Evolutionary conservation across 2,113 vertebrate genomes (phyloP).

Genomic region (Microcebus ravelobensis): DNA sequence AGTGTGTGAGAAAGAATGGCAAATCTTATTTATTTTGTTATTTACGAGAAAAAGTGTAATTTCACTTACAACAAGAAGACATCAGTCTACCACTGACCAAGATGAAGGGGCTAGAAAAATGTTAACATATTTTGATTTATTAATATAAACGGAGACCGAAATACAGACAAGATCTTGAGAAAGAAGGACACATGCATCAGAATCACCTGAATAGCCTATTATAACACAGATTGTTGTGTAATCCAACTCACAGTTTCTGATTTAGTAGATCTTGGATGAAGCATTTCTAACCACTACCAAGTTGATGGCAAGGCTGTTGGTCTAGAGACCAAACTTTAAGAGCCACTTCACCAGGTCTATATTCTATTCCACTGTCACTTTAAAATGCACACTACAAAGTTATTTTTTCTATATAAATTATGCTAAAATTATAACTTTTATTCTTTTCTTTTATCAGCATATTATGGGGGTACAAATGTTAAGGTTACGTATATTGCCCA

Average conservation of each 20-base stretch:
- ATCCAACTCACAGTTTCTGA: not conserved
- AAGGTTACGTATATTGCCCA: too few species aligned
- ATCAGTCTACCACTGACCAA: not conserved
- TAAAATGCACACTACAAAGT: not conserved
- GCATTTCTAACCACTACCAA: not conserved
- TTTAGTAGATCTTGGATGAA: not conserved
- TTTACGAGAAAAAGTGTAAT: not conserved
- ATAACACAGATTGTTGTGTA: not conserved
- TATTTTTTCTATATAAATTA: not conserved
- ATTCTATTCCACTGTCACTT: not conserved
- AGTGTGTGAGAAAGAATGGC: not conserved
- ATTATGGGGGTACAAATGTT: too few species aligned
- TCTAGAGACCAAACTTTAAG: not conserved
- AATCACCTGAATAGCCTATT: not conserved
- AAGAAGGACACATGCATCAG: not conserved
- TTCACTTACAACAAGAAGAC: not conserved
- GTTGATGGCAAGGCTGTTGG: not conserved
- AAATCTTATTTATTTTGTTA: not conserved
- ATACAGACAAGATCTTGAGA: not conserved
- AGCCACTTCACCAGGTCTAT: not conserved
- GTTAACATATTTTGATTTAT: not conserved
- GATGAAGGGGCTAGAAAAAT: not conserved
- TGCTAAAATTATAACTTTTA: not conserved
- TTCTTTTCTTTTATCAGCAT: too few species aligned
- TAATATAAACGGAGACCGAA: not conserved